Base-by-base conservation (phyloP, 2,888 invertebrate species). In the Orthosia gracilis region DNA sequence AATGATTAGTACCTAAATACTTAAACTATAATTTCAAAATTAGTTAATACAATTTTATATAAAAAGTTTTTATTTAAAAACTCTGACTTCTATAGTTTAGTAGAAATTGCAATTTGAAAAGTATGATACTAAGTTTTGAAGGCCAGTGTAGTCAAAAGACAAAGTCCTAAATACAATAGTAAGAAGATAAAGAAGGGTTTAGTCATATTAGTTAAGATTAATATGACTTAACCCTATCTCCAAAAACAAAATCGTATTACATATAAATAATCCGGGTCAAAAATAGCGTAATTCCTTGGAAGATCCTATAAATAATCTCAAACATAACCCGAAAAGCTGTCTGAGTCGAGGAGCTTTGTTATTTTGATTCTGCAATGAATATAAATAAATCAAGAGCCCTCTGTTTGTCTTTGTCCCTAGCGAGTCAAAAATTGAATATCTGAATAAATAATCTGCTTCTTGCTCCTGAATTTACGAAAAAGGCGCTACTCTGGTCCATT, bases 351-450 rank as follows among this genome's bases (percentile, higher is more conserved):
- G 59, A 49, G 52, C 73, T 73, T 84, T 78, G 71, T 86, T 63
- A 73, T 67, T 78, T 76, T 71, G 76, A 76, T 73, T 82, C 70
- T 65, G 50, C 57, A 59, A 76, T 71, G 69, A 83, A 78, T 75
- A 73, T 86, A 83, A 80, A 85, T 86, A 85, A 85, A 85, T 86
- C 76, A 87, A 69, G 26, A 70, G 59, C 72, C 72, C 61, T 73
- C 66, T 59, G 59, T 73, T 54, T 70, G 67, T 64, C 69, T 50
- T 45, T 58, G 71, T 79, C 73, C 71, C 64, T 11, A 26, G 71
- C 57, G 69, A 78, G 64, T 74, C 11, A 83, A 85, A 82, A 85
- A 80, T 49, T 72, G 73, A 83, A 85, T 81, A 76, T 74, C 62
- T 81, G 78, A 85, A 83, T 85, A 83, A 87, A 78, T 85, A 81